Evolutionary conservation across 2,113 vertebrate species (phyloP).

Genomic region (Pipra filicauda): DNA sequence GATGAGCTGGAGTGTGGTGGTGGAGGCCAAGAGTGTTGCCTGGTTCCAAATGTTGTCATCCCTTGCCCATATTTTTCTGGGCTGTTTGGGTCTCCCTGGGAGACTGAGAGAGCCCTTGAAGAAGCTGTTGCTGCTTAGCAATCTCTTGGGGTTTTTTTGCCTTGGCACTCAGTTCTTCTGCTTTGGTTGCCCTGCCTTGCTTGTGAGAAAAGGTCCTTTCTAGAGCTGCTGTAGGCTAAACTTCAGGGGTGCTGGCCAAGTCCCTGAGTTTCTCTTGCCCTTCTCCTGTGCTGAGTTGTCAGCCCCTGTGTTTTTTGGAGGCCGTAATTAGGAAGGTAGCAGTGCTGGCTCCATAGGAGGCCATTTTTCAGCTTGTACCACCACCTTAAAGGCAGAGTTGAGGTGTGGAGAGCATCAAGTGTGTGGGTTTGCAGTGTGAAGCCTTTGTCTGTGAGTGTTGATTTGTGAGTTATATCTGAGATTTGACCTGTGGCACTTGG

Average conservation of each 20-base stretch:
- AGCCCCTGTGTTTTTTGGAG: neutral
- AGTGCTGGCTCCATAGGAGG: accelerated
- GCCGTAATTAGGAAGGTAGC: neutral
- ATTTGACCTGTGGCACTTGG: neutral
- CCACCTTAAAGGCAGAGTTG: neutral
- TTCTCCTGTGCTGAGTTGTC: neutral
- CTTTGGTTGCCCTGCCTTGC: neutral
- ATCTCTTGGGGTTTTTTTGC: neutral
- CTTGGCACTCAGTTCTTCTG: neutral
- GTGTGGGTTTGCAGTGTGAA: neutral
- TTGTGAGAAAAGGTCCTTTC: neutral
- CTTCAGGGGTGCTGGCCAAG: neutral
- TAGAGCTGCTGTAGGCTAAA: neutral
- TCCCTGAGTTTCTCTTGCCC: neutral
- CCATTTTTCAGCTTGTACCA: neutral
- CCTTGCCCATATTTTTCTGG: neutral
- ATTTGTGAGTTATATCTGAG: neutral
- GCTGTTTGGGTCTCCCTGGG: neutral
- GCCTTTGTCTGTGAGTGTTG: neutral
- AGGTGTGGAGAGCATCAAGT: neutral
- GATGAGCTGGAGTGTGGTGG: neutral
- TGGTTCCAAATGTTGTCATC: neutral
- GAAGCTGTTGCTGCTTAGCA: neutral
- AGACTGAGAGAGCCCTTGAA: neutral
- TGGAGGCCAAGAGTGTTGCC: neutral